Evolutionary conservation across 2,888 invertebrate genomes (phyloP).

Genomic region (Megalurothrips usitatus): DNA sequence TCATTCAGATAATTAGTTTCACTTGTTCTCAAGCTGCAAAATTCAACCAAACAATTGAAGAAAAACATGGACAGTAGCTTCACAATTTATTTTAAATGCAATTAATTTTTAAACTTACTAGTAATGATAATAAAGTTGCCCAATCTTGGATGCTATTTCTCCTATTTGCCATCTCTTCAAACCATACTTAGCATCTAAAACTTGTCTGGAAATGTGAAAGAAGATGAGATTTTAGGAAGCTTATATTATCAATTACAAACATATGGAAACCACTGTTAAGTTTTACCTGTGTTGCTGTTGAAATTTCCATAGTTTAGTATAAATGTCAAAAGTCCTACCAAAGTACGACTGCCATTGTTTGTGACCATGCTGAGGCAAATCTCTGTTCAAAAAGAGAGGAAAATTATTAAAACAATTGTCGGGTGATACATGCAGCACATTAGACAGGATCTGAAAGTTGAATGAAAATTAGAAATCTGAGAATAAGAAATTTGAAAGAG

Average conservation of each 20-base stretch:
- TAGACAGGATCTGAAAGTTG: not conserved
- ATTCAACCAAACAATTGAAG: constrained; percentile 30
- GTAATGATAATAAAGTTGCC: constrained; percentile 97
- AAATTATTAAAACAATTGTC: not conserved
- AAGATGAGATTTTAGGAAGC: constrained; percentile 38
- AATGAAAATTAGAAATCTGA: constrained; percentile 23
- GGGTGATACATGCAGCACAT: not conserved
- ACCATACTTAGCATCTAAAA: constrained; percentile 88
- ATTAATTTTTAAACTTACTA: constrained; percentile 65
- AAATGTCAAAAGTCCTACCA: constrained; percentile 93
- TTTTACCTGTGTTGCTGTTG: constrained; percentile 87
- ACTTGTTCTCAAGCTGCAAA: constrained; percentile 82
- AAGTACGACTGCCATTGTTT: constrained; percentile 98
- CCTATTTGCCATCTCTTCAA: constrained; percentile 97
- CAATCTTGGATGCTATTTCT: constrained; percentile 97
- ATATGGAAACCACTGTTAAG: not conserved
- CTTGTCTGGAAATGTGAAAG: constrained; percentile 50
- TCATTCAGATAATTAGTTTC: constrained; percentile 95
- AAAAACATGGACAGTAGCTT: not conserved
- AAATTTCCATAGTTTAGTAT: constrained; percentile 96
- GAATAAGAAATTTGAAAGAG: constrained; percentile 29
- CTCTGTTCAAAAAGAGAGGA: constrained; percentile 57
- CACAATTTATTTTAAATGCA: not conserved
- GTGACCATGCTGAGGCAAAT: constrained; percentile 94
- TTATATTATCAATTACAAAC: not conserved